These are phyloP conservation scores for Oscheius sp. DNA, from an alignment of 2,888 invertebrate genomes.

Conservation along the genomic window DNA sequence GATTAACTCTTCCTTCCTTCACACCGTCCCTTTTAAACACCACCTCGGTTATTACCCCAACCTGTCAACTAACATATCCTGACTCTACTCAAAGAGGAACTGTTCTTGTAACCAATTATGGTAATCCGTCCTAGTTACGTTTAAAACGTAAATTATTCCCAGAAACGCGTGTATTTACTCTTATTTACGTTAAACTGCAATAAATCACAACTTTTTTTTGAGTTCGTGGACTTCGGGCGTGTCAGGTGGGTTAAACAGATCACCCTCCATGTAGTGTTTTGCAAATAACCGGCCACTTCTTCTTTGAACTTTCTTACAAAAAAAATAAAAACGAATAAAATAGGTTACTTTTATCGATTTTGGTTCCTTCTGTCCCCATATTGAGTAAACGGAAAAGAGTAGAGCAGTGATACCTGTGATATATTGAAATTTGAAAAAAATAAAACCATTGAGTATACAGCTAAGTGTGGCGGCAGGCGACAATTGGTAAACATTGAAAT, in stretches of 20 bases:
- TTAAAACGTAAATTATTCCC: neutral
- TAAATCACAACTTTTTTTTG: neutral
- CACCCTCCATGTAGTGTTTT: constrained; percentile 24
- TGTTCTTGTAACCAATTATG: constrained; percentile 41
- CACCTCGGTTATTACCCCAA: constrained; percentile 45
- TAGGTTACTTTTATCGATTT: no score
- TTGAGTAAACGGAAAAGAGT: no score
- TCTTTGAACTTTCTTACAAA: constrained; percentile 13
- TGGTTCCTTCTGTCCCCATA: no score
- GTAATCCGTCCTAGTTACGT: constrained; percentile 4
- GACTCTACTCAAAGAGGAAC: constrained; percentile 38
- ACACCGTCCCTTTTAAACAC: constrained; percentile 16
- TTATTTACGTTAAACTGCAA: neutral
- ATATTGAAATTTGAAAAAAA: no score
- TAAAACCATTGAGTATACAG: constrained; percentile 13
- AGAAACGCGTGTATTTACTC: constrained; percentile 19
- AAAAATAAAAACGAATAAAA: neutral
- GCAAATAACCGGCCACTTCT: constrained; percentile 21
- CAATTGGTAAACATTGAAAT: neutral
- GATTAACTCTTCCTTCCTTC: constrained; percentile 26
- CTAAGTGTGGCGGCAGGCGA: neutral
- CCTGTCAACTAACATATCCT: constrained; percentile 41
- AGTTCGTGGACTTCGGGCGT: constrained; percentile 21
- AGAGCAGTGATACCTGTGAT: no score
- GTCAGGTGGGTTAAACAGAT: constrained; percentile 14